These are phyloP conservation scores for Heterohyrax brucei DNA, from an alignment of 2,797 vertebrate genomes.

Conservation along the genomic window DNA sequence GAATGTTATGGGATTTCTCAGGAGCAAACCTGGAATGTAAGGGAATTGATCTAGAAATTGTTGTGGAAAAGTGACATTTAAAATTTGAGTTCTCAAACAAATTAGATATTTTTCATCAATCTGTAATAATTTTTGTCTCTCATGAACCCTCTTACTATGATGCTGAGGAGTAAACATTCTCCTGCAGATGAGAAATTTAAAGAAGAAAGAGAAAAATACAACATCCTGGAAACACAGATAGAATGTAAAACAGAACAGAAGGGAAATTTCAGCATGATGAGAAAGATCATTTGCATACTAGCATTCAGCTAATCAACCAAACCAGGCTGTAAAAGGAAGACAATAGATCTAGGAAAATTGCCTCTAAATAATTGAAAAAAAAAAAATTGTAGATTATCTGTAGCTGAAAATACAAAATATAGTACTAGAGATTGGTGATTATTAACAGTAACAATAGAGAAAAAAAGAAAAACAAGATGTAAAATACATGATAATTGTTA, in stretches of 20 bases:
- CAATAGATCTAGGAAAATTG: background rate
- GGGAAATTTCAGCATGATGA: background rate
- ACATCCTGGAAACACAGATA: background rate
- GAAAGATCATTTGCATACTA: background rate
- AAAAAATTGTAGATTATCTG: background rate
- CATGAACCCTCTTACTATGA: background rate
- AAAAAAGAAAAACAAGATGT: background rate
- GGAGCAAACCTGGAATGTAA: background rate
- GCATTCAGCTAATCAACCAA: background rate
- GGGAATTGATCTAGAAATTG: background rate
- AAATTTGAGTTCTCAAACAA: background rate
- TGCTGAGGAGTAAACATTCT: background rate
- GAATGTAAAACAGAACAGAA: background rate
- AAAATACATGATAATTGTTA: background rate
- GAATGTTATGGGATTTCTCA: background rate
- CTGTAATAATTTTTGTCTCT: background rate
- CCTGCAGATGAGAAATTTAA: background rate
- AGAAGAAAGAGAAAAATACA: background rate
- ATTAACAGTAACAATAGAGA: background rate
- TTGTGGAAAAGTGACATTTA: background rate
- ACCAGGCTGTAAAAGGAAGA: background rate
- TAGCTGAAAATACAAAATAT: background rate
- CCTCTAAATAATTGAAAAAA: background rate
- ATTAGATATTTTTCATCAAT: background rate
- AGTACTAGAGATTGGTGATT: background rate